A percentile compares a stretch with the other conserved stretches of the same genome.
These are phyloP conservation scores for Holacanthus passer DNA, from an alignment of 2,113 vertebrate species.

Conservation along the genomic window DNA sequence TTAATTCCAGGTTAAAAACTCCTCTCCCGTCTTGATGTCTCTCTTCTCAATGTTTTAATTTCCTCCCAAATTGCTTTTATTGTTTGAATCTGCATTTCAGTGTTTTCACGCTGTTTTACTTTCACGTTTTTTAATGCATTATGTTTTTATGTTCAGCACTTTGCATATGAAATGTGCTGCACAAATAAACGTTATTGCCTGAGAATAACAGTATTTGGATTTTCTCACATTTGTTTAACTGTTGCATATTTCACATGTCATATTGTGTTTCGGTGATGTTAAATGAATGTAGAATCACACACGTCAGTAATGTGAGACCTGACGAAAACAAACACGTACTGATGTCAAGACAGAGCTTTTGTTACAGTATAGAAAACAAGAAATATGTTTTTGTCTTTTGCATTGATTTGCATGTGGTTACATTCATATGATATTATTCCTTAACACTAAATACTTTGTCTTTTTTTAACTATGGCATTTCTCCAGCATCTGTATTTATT, in stretches of 20 bases:
- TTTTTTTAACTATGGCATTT: not conserved
- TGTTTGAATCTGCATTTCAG: not conserved
- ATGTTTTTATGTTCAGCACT: not conserved
- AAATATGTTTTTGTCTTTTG: not conserved
- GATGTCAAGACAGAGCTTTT: not conserved
- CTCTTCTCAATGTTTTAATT: not conserved
- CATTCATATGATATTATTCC: no score
- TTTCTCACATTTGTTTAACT: not conserved
- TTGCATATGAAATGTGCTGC: not conserved
- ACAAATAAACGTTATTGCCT: not conserved
- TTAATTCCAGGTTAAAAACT: not conserved
- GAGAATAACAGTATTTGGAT: not conserved
- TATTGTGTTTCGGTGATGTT: not conserved
- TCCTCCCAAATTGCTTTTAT: not conserved
- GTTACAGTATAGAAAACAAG: not conserved
- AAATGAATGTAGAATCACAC: not conserved
- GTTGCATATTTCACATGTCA: not conserved
- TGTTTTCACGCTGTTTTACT: not conserved
- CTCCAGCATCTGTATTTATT: no score
- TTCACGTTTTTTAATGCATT: conserved; percentile 1
- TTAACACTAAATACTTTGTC: no score
- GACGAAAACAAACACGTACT: no score
- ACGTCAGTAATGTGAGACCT: no score
- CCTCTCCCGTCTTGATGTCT: not conserved
- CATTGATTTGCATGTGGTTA: no score